These are phyloP conservation scores for Acanthopleura granulata DNA, from an alignment of 2,888 invertebrate genomes.

Conservation along the genomic window DNA sequence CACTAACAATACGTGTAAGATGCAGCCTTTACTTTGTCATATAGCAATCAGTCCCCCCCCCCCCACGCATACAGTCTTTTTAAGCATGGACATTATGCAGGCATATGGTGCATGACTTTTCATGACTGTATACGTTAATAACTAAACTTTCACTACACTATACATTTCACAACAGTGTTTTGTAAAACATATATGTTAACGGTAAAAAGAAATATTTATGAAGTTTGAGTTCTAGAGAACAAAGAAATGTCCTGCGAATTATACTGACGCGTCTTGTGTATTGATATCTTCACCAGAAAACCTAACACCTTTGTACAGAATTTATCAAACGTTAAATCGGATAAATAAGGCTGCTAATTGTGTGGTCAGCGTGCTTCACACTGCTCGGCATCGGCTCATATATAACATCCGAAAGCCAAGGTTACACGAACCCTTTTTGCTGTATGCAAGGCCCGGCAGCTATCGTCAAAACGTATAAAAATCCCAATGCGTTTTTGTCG, in stretches of 20 bases:
- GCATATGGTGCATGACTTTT: no score
- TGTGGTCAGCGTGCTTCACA: slow-evolving; percentile 8
- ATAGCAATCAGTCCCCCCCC: no score
- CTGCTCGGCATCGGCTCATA: background rate
- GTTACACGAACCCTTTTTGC: slow-evolving; percentile 17
- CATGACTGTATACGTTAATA: no score
- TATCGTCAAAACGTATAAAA: slow-evolving; percentile 6
- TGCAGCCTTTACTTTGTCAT: no score
- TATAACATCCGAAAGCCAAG: background rate
- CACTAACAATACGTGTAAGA: no score
- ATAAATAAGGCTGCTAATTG: slow-evolving; percentile 2
- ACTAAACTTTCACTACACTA: no score
- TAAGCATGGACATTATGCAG: no score
- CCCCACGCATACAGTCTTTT: no score
- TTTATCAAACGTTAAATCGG: slow-evolving; percentile 1
- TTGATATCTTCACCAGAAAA: background rate
- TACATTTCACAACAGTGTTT: no score
- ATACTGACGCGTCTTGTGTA: background rate
- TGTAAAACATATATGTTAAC: no score
- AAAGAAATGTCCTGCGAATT: background rate
- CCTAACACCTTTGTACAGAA: slow-evolving; percentile 1
- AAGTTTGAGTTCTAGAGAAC: no score
- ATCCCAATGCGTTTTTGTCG: slow-evolving; percentile 8
- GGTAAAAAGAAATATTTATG: no score
- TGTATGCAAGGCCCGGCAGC: background rate